Evolutionary conservation across 2,113 vertebrate genomes (phyloP), one percentile per base, ranked within the genome.

Genomic region (Sceloporus undulatus): DNA sequence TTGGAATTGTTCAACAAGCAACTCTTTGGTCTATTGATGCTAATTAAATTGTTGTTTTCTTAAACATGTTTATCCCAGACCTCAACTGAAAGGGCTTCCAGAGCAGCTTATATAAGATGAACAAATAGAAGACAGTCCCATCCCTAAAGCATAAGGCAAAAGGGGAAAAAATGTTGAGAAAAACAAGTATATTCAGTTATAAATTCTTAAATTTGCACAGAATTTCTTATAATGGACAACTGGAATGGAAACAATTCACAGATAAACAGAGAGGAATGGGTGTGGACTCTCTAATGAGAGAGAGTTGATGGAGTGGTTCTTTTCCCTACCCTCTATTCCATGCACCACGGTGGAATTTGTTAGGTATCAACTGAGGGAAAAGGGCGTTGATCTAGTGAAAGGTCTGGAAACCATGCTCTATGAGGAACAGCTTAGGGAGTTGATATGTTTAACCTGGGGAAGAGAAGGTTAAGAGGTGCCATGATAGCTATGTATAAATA

Each of bases 1-100:
- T 86, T 75, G 82, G 87, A 66, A 83, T 48, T 48, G 18, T 66
- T 66, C 59, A 78, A 8, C 21, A 85, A 77, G 59, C n/a, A 16
- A n/a, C 34, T 48, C 14, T 79, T 27, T 10, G 68, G 74, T 23
- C 52, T 48, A 66, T 13, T 4, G 21, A 77, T 40, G 23, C 23
- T 52, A 21, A 42, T 78, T 52, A 79, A 78, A 19, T 2, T 71
- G 78, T 71, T 83, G n/a, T 70, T 42, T 70, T 48, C 52, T 73
- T 54, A 71, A 83, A 4, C 40, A 29, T 13, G 1, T 73, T 21
- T 56, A 9, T 5, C 1, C 54, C 29, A 10, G 23, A 9, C 27
- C 54, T 56, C 27, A 54, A 5, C n/a, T 71, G 29, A 84, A 84
- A 73, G 9, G 68, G 11, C 29, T 54, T 9, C 9, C 23, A 23